Percentiles rank a stretch among this genome's conserved stretches.
phyloP scores from a whole-genome alignment of 2,797 vertebrate genomes.

The Numenius phaeopus region DNA sequence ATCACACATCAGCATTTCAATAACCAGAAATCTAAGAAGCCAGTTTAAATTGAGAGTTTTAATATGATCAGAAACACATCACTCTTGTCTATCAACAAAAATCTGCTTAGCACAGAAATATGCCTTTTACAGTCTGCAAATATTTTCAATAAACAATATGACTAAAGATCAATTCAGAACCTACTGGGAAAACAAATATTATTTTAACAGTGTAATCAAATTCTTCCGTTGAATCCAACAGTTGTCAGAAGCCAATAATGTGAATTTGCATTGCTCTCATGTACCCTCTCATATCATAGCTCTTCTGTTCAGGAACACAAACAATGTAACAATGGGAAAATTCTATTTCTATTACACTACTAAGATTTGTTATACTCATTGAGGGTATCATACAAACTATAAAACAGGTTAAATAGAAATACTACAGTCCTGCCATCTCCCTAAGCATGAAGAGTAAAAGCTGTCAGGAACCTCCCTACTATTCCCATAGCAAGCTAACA shows the following conservation, averaged over 20 bases:
- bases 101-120: not conserved
- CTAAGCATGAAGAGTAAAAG: not conserved
- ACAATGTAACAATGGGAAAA: not conserved
- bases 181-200: not conserved
- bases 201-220: not conserved
- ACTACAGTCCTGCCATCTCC: not conserved
- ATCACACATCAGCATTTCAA: not conserved
- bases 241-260: not conserved
- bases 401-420: not conserved
- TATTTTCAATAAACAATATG: slow-evolving; percentile 2
- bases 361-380: not conserved
- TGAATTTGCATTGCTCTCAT: not conserved
- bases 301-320: not conserved
- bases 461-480: not conserved
- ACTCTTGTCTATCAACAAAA: not conserved
- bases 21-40: too few species aligned
- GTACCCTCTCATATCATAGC: not conserved
- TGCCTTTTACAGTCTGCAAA: not conserved
- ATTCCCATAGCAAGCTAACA: not conserved
- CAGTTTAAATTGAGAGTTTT: not conserved
- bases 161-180: slow-evolving; percentile 13
- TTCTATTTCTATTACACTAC: not conserved
- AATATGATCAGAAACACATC: not conserved
- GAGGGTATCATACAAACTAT: not conserved
- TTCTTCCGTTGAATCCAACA: not conserved